A percentile compares a stretch with the other conserved stretches of the same genome.
These are phyloP conservation scores for Sarcophaga variegata DNA, from an alignment of 2,888 invertebrate species.

Conservation along the genomic window DNA sequence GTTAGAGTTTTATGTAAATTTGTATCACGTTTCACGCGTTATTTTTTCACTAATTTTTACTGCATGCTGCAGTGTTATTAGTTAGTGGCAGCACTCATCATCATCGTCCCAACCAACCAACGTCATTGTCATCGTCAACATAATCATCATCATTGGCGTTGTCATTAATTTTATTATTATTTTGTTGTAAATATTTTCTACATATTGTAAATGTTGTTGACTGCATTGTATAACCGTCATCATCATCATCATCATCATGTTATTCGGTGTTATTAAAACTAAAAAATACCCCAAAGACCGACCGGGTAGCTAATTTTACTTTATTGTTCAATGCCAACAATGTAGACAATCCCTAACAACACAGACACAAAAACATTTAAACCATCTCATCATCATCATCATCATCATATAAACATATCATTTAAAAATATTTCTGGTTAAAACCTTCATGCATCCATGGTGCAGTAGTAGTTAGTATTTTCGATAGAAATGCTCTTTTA, in stretches of 20 bases:
- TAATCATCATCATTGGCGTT: constrained; percentile 2
- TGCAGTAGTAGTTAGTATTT: neutral
- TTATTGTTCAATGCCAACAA: neutral
- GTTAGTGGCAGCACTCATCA: no score
- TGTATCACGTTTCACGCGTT: constrained; percentile 65
- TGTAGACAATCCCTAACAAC: neutral
- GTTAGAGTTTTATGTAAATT: constrained; percentile 40
- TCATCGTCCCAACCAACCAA: neutral
- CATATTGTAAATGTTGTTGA: constrained; percentile 47
- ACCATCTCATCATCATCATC: constrained; percentile 14
- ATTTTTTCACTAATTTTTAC: constrained; percentile 49
- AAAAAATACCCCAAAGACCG: constrained; percentile 48
- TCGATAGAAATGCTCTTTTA: neutral
- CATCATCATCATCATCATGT: no score
- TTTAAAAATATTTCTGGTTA: no score
- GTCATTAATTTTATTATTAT: constrained; percentile 62
- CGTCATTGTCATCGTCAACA: neutral
- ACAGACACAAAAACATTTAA: constrained; percentile 14
- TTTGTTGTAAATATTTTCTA: constrained; percentile 45
- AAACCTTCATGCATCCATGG: neutral
- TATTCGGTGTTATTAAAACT: constrained; percentile 30
- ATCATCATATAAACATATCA: constrained; percentile 28
- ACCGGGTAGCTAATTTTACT: constrained; percentile 35
- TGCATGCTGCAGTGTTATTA: constrained; percentile 10
- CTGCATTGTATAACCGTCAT: no score